These are phyloP conservation scores for Colossoma macropomum DNA, from an alignment of 2,113 vertebrate genomes.

Conservation along the genomic window DNA sequence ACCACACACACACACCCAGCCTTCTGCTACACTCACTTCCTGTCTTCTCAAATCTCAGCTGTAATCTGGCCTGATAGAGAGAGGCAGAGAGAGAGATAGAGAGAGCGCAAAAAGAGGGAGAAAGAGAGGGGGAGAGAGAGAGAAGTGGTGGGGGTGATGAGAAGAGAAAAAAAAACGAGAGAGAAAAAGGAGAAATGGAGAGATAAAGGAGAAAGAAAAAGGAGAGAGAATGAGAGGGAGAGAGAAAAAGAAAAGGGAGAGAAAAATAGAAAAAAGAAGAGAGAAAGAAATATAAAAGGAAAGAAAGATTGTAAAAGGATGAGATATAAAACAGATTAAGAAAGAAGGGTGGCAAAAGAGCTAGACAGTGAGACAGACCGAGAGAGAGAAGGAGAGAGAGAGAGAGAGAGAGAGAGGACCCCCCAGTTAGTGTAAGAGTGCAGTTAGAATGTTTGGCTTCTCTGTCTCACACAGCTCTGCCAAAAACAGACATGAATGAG, in stretches of 20 bases:
- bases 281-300: background rate
- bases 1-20: conserved; percentile 12
- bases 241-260: background rate
- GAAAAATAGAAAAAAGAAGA: too few relatives aligned
- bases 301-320: background rate
- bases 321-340: conserved; percentile 18
- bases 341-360: too few relatives aligned
- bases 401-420: conserved; percentile 23
- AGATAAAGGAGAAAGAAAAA: conserved; percentile 12
- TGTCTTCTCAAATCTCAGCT: conserved; percentile 41
- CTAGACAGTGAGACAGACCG: background rate
- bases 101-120: background rate
- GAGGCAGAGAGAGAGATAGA: background rate
- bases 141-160: background rate
- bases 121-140: background rate
- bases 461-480: conserved; percentile 28
- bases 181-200: background rate
- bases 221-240: background rate
- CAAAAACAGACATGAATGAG: conserved; percentile 56
- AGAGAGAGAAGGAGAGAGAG: background rate
- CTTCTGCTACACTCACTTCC: conserved; percentile 30
- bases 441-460: conserved; percentile 42
- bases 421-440: conserved; percentile 38
- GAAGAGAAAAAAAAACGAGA: background rate
- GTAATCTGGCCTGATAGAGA: conserved; percentile 51